Evolutionary conservation across 2,888 invertebrate genomes (phyloP).

Genomic region (Leptopilina myrica): DNA sequence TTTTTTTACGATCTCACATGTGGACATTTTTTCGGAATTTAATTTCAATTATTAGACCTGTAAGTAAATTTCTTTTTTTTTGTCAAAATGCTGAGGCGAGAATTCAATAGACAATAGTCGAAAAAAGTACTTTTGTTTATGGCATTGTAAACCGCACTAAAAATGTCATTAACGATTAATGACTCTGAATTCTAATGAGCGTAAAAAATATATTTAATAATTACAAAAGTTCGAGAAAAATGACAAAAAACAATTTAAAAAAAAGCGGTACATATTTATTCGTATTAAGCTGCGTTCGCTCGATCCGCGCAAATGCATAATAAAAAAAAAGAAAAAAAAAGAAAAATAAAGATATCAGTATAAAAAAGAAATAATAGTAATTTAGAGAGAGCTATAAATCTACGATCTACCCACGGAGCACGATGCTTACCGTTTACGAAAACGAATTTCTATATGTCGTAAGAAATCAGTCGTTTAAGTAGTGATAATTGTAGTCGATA

Average conservation of each 20-base stretch:
- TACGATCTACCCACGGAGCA: conserved; percentile 48
- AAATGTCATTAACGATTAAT: conserved; percentile 18
- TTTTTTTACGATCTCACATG: neutral
- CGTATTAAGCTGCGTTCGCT: conserved; percentile 30
- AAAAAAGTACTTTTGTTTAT: conserved; percentile 10
- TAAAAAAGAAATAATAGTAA: conserved; percentile 38
- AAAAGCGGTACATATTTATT: conserved; percentile 37
- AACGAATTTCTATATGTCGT: conserved; percentile 56
- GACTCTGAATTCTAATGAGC: conserved; percentile 24
- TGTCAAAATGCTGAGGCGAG: neutral
- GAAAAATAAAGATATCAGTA: conserved; percentile 50
- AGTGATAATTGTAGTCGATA: conserved; percentile 55
- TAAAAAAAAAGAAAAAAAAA: conserved; percentile 45
- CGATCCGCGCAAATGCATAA: conserved; percentile 46
- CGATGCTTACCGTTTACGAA: conserved; percentile 55
- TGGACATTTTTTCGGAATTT: neutral
- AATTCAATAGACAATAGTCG: neutral
- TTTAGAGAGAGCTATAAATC: conserved; percentile 47
- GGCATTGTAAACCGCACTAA: conserved; percentile 36
- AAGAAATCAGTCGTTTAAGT: conserved; percentile 54
- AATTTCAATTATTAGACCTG: neutral
- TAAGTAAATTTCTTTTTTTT: neutral
- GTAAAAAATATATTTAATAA: conserved; percentile 29
- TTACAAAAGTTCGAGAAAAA: conserved; percentile 38
- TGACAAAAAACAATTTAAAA: neutral